Conservation (phyloP, 2,888 invertebrate species). For the Nebria salina region DNA sequence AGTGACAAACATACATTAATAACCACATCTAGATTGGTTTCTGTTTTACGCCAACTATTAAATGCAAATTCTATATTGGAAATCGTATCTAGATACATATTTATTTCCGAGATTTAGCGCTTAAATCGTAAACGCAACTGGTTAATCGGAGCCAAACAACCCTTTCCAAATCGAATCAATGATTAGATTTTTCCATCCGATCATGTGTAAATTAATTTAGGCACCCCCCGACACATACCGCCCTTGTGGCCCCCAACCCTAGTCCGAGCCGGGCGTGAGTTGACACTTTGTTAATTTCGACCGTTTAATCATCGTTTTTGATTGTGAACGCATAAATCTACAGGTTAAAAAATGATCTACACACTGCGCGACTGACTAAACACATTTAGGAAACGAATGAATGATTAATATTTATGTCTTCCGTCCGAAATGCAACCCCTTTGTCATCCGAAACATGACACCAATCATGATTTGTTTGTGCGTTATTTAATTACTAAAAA, state of each 20-base stretch:
- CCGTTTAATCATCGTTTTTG: not conserved
- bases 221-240: not conserved
- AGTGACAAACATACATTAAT: no score
- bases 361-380: not conserved
- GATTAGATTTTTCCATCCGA: not conserved
- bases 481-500: no score
- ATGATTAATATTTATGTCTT: not conserved
- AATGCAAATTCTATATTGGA: no score
- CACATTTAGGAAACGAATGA: not conserved
- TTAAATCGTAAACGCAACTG: no score
- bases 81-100: no score
- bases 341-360: not conserved
- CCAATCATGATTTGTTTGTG: no score
- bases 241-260: not conserved
- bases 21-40: no score
- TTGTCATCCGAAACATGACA: no score
- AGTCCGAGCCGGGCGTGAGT: not conserved
- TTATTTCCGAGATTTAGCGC: no score
- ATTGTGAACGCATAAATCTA: not conserved
- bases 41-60: no score
- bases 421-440: not conserved
- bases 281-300: not conserved
- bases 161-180: not conserved
- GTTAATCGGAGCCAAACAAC: not conserved
- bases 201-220: conserved; percentile 1